Percentiles rank a stretch among this genome's conserved stretches.
These are phyloP conservation scores for Petroica traversi DNA, from an alignment of 2,113 vertebrate species.

Conservation along the genomic window DNA sequence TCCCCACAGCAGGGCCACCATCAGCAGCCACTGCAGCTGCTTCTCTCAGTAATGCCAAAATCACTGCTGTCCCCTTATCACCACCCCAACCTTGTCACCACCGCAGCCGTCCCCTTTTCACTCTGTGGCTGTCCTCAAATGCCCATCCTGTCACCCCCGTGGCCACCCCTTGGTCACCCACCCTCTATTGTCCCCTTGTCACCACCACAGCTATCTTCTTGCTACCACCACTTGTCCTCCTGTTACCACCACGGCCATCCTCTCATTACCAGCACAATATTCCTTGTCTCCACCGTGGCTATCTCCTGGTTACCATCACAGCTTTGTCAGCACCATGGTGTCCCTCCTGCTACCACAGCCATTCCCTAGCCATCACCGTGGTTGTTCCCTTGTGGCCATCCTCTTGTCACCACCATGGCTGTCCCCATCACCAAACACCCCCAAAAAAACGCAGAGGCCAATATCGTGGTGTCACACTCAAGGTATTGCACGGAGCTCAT, in stretches of 20 bases:
- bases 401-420: neutral
- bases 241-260: neutral
- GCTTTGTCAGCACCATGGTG: neutral
- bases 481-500: neutral
- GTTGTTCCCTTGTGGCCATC: neutral
- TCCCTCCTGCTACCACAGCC: too few relatives aligned
- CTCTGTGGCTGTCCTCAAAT: neutral
- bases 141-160: neutral
- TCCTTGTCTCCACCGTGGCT: neutral
- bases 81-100: neutral
- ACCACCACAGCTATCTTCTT: neutral
- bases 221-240: neutral
- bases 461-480: neutral
- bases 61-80: neutral
- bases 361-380: neutral
- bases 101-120: neutral
- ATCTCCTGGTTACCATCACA: neutral
- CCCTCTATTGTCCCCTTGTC: neutral
- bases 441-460: neutral
- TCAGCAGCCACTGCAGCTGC: neutral
- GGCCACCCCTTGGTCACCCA: neutral
- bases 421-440: neutral
- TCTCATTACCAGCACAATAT: neutral
- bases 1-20: constrained; percentile 71
- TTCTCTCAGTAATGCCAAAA: neutral